phyloP scores from a whole-genome alignment of 2,797 vertebrate genomes.

The Tolypeutes matacus region DNA sequence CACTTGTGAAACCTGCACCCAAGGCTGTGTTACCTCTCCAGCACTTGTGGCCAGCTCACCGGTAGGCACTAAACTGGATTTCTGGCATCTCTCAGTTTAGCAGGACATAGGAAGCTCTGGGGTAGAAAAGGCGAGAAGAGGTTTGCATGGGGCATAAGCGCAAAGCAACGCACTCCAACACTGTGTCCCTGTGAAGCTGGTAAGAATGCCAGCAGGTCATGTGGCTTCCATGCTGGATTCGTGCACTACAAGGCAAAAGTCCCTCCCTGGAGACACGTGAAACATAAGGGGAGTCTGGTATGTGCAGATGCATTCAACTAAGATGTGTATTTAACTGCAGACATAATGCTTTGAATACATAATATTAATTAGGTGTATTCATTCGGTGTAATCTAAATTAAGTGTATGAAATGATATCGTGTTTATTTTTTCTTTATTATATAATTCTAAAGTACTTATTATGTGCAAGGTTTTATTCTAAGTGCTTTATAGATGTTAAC shows the following conservation, averaged over 20 bases:
- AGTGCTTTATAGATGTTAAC: not conserved
- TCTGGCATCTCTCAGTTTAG: not conserved
- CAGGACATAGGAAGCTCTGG: not conserved
- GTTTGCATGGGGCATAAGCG: accelerated
- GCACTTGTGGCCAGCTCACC: not conserved
- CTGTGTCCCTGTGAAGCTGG: not conserved
- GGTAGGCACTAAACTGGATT: not conserved
- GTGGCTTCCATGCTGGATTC: accelerated
- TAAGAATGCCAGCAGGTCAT: accelerated
- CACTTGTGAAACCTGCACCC: not conserved
- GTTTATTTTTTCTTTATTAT: too few species aligned
- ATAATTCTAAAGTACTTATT: too few species aligned
- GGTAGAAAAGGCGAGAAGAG: not conserved
- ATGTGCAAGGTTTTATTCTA: too few species aligned
- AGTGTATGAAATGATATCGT: too few species aligned
- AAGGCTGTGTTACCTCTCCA: accelerated
- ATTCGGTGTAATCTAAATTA: too few species aligned
- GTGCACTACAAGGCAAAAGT: not conserved
- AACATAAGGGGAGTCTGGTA: too few species aligned
- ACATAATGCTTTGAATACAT: too few species aligned
- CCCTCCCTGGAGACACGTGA: not conserved
- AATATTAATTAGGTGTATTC: too few species aligned
- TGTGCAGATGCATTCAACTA: too few species aligned
- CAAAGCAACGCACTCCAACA: not conserved
- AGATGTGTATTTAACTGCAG: too few species aligned